Conservation (phyloP, 2,888 invertebrate genomes). For the Strigamia maritima region DNA sequence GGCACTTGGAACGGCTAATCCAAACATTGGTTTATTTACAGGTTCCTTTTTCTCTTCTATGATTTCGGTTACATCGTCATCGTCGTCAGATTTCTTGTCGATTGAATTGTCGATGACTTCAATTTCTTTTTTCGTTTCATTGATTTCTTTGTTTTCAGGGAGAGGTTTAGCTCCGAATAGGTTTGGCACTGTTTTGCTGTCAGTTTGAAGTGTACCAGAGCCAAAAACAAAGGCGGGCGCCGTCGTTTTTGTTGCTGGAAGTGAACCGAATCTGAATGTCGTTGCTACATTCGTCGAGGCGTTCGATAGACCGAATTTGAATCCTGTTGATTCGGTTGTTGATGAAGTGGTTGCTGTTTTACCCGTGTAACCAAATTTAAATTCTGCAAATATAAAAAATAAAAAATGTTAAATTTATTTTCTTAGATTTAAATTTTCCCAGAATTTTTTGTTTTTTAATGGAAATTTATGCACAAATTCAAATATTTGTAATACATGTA, state of each 20-base stretch:
- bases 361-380: constrained; percentile 42
- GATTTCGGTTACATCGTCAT: too few relatives aligned
- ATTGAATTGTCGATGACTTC: constrained; percentile 40
- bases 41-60: too few relatives aligned
- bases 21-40: too few relatives aligned
- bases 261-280: constrained; percentile 40
- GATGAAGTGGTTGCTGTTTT: background rate
- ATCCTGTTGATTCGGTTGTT: background rate
- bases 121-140: background rate
- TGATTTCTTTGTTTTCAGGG: background rate
- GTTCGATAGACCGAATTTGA: constrained; percentile 31
- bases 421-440: constrained; percentile 39
- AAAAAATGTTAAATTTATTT: constrained; percentile 48
- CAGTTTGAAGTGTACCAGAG: background rate
- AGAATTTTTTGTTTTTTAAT: too few relatives aligned
- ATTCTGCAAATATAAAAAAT: constrained; percentile 45
- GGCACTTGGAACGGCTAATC: too few relatives aligned
- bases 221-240: background rate
- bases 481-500: too few relatives aligned
- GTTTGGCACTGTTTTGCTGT: background rate
- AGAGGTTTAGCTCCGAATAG: background rate
- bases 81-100: too few relatives aligned
- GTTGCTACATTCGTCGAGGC: background rate
- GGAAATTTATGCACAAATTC: too few relatives aligned
- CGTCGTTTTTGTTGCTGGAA: background rate